Evolutionary conservation across 2,888 invertebrate genomes (phyloP).

Genomic region (Cosmia trapezina): DNA sequence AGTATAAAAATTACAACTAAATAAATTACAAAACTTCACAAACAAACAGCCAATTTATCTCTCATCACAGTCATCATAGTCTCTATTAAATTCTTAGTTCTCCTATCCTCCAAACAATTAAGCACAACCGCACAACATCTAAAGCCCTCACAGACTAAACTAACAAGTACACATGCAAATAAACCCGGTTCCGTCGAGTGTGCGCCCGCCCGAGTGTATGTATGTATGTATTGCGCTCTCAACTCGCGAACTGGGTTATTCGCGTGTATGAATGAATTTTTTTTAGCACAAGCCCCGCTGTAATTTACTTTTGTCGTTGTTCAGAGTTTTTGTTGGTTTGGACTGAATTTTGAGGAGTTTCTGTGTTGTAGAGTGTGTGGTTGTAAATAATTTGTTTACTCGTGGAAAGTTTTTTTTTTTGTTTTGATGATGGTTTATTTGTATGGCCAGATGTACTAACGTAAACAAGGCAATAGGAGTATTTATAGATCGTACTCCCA

Average conservation of each 20-base stretch:
- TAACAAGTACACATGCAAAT: conserved; percentile 46
- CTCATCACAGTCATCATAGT: not conserved
- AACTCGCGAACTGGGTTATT: conserved; percentile 73
- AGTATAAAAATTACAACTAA: not conserved
- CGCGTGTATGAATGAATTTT: conserved; percentile 66
- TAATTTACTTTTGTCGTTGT: conserved; percentile 69
- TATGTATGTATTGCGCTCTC: conserved; percentile 51
- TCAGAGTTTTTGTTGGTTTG: conserved; percentile 48
- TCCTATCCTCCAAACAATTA: conserved; percentile 22
- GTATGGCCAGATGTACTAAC: too few species aligned
- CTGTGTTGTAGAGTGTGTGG: not conserved
- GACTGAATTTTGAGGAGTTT: conserved; percentile 37
- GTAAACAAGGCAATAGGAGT: too few species aligned
- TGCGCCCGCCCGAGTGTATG: conserved; percentile 13
- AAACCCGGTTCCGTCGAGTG: conserved; percentile 36
- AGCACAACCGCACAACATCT: conserved; percentile 22
- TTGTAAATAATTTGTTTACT: conserved; percentile 8
- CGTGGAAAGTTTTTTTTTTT: not conserved
- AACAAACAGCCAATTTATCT: not conserved
- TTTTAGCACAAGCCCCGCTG: conserved; percentile 57
- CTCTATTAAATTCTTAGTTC: not conserved
- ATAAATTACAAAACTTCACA: not conserved
- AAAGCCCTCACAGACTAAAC: conserved; percentile 44
- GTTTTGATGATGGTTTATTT: too few species aligned
- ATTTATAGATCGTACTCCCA: too few species aligned